phyloP scores from a whole-genome alignment of 2,113 vertebrate species.

The Colossoma macropomum region DNA sequence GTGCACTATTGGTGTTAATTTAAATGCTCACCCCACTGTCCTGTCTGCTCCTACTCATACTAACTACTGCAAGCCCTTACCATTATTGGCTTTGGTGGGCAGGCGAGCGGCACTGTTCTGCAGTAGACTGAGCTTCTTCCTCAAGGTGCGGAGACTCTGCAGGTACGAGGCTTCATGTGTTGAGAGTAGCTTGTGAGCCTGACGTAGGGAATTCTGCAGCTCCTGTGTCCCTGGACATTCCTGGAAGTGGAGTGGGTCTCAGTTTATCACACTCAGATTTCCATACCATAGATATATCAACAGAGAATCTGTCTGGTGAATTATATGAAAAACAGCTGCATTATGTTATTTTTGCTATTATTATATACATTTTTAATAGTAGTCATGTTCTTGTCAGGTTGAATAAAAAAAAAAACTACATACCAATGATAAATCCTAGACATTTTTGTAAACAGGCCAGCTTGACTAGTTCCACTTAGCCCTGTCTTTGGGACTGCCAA shows the following conservation, averaged over 20 bases:
- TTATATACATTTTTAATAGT: background rate
- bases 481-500: background rate
- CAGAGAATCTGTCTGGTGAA: background rate
- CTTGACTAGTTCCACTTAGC: background rate
- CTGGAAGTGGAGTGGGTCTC: conserved; percentile 57
- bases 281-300: background rate
- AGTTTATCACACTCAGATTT: background rate
- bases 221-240: conserved; percentile 80
- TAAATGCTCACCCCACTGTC: background rate
- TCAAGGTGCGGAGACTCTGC: conserved; percentile 74
- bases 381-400: background rate
- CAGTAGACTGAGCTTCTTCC: conserved; percentile 82
- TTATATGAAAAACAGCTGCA: background rate
- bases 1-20: too few relatives aligned
- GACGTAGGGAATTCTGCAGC: conserved; percentile 73
- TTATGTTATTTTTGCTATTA: background rate
- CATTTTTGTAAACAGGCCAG: background rate
- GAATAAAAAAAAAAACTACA: background rate
- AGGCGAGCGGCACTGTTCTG: conserved; percentile 70
- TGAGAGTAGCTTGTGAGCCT: conserved; percentile 85
- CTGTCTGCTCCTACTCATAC: background rate
- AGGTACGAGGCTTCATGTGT: conserved; percentile 82
- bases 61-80: conserved; percentile 62
- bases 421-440: background rate
- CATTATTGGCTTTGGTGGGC: conserved; percentile 68